Percentiles rank a stretch among this genome's conserved stretches.
Evolutionary conservation across 1,140 invertebrate species (phyloP).

Genomic region (Adoxophyes honmai): DNA sequence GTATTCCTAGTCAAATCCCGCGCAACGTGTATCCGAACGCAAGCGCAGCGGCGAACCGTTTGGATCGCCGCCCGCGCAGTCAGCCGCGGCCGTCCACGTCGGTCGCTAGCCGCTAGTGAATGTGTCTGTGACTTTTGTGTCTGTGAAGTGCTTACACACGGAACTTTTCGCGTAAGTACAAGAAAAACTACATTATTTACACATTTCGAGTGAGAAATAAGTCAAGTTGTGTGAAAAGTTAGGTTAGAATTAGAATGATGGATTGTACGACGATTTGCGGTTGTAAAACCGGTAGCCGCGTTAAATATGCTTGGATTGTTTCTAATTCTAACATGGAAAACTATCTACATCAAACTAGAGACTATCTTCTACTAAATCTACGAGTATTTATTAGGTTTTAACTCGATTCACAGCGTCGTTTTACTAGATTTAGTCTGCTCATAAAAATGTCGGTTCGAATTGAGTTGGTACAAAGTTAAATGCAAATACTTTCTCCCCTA

Average conservation of each 20-base stretch:
- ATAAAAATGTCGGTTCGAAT: not conserved
- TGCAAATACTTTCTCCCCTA: conserved; percentile 15
- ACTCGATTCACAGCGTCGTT: too few species aligned
- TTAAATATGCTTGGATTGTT: conserved; percentile 8
- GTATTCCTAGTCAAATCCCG: too few species aligned
- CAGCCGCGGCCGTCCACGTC: conserved; percentile 5
- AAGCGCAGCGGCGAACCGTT: not conserved
- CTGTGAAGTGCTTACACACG: not conserved
- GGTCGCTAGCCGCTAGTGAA: not conserved
- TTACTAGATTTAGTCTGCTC: too few species aligned
- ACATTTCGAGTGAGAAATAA: conserved; percentile 1
- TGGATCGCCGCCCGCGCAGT: not conserved
- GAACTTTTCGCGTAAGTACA: conserved; percentile 9
- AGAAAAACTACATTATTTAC: not conserved
- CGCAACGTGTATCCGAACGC: not conserved
- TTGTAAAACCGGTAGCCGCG: conserved; percentile 2
- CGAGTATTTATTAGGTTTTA: too few species aligned
- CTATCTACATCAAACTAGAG: too few species aligned
- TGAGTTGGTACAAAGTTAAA: not conserved
- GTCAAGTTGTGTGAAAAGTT: not conserved
- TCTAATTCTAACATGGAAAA: too few species aligned
- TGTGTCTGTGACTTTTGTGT: not conserved
- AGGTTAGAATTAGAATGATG: conserved; percentile 6
- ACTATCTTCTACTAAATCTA: too few species aligned
- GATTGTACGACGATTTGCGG: not conserved